Evolutionary conservation across 2,113 vertebrate species (phyloP), one percentile per base, ranked within the genome.

Genomic region (Microtus pennsylvanicus): DNA sequence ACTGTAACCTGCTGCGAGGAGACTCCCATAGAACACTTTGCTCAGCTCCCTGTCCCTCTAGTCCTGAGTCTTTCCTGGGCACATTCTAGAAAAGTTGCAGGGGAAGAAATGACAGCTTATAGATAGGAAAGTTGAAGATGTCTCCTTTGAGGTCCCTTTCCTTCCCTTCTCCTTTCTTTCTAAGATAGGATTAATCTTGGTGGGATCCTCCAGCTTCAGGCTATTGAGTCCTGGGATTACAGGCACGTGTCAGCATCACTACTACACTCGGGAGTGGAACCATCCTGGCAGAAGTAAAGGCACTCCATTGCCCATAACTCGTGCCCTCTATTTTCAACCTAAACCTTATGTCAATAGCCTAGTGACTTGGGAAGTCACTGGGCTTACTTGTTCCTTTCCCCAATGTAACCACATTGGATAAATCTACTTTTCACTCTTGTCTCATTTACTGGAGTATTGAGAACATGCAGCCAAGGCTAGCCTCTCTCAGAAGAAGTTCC

Each of bases 91-190:
- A 93, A 95, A 35, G 58, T 12, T 69, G 63, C 33, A 76, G 65
- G 47, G 61, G n/a, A 95, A 94, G 42, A 94, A 87, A 90, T 28
- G 26, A 30, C 47, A 35, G 61, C 50, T 93, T 58, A 85, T 70
- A 81, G 28, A 83, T 83, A 58, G 6, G 47, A 87, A 89, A 14
- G 50, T 91, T 87, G 35, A 75, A 35, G 35, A 10, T 42, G 4
- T 72, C 33, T 87, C 28, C 52, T 91, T 90, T 69, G 50, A 82
- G 52, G 89, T 55, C 67, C 42, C 50, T 72, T 35, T 26, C 42
- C 13, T 65, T 4, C 63, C 8, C 42, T 28, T 17, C 28, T 85
- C 13, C 42, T 42, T 21, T 80, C 77, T 33, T 85, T 35, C 21
- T 45, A 42, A 63, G 17, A 47, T 22, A 47, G 28, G 38, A 45